These are phyloP conservation scores for Amblyteles armatorius DNA, from an alignment of 2,888 invertebrate species.

Conservation along the genomic window DNA sequence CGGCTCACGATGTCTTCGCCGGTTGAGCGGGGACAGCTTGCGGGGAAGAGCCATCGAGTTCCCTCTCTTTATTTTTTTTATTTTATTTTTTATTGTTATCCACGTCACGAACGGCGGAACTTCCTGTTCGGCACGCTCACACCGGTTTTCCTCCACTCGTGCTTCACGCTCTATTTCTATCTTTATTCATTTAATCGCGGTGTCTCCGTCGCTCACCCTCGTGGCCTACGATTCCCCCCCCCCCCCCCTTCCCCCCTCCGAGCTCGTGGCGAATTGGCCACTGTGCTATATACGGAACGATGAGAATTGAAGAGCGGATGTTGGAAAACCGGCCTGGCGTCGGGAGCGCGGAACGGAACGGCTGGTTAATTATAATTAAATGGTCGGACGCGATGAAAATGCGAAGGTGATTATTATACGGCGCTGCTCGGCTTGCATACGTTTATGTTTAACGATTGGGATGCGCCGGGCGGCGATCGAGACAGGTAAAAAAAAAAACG, in stretches of 20 bases:
- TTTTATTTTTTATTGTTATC: slow-evolving; percentile 60
- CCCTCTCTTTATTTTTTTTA: slow-evolving; percentile 19
- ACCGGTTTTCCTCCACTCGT: slow-evolving; percentile 66
- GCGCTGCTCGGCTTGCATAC: slow-evolving; percentile 1
- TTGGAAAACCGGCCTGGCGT: slow-evolving; percentile 65
- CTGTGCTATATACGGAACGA: slow-evolving; percentile 30
- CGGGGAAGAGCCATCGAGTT: slow-evolving; percentile 44
- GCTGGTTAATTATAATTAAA: slow-evolving; percentile 68
- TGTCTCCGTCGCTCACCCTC: slow-evolving; percentile 53
- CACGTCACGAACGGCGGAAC: slow-evolving; percentile 70
- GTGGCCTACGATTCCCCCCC: slow-evolving; percentile 9
- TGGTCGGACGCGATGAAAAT: slow-evolving; percentile 64
- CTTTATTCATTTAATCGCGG: slow-evolving; percentile 52
- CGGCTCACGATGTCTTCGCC: slow-evolving; percentile 60
- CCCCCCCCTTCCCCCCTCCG: too few relatives aligned
- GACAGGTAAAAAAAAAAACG: slow-evolving; percentile 14
- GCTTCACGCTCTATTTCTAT: slow-evolving; percentile 63
- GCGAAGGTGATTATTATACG: slow-evolving; percentile 62
- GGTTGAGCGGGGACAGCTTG: slow-evolving; percentile 51
- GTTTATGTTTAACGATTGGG: slow-evolving; percentile 47
- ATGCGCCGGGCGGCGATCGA: slow-evolving; percentile 32
- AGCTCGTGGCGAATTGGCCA: slow-evolving; percentile 58
- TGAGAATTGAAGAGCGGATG: slow-evolving; percentile 65
- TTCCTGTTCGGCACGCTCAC: slow-evolving; percentile 71
- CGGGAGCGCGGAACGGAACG: slow-evolving; percentile 66